Base-by-base conservation (phyloP, 2,888 invertebrate species). In the Microdon myrmicae region DNA sequence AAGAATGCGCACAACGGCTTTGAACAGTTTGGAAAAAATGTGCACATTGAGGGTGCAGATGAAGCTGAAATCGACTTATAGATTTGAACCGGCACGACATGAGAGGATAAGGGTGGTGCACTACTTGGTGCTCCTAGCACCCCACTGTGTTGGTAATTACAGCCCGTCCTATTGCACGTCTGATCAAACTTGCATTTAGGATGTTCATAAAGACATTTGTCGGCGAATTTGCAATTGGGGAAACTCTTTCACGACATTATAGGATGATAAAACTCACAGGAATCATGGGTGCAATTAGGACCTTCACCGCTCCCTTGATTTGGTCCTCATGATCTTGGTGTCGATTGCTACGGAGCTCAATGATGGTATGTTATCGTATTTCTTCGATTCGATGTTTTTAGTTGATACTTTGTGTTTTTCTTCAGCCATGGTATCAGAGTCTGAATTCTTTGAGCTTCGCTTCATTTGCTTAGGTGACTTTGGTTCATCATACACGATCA, bases 141-240 rank as follows among this genome's bases (percentile, higher is more conserved):
- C 0, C 72, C 73, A 51, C 72, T 78, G 81, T 98, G 97, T 44
- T 89, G 86, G 79, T 88, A 98, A 9, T 88, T 86, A 77, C 98
- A 98, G 72, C 87, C 87, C 67, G 87, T 83, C 67, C 92, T 87
- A 17, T 90, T 90, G 81, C 98, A 98, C 0, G 87, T 84, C 53
- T 87, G 83, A 70, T 92, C 92, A 82, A 91, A 97, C 81, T 92
- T 93, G 82, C 97, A 97, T 70, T 87, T 88, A 1, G 98, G 98
- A 83, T 98, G 98, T 28, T 90, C 85, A 81, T 92, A 97, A 53
- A 91, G 84, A 79, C 97, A 98, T 72, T 89, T 86, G 28, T 90
- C 86, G 3, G 94, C 95, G 82, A 89, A 97, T 72, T 90, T 90
- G 78, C 97, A 98, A 68, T 87, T 85, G 1, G 92, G 92, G 78